These are phyloP conservation scores for Pogonophryne albipinna DNA, from an alignment of 2,797 vertebrate genomes.

Conservation along the genomic window DNA sequence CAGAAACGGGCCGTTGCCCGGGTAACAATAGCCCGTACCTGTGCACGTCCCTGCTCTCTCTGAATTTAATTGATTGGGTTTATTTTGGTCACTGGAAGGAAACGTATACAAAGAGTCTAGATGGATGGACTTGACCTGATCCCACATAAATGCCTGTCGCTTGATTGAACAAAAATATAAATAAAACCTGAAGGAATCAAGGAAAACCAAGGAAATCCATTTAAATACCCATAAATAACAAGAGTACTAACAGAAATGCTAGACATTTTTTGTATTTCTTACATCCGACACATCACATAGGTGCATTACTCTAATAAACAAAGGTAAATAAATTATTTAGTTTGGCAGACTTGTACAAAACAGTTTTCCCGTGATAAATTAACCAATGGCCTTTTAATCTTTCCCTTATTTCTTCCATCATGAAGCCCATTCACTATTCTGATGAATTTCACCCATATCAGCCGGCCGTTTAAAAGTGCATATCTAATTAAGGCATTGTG, in stretches of 20 bases:
- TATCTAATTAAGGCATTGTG: slow-evolving; percentile 68
- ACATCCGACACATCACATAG: background rate
- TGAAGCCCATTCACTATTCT: slow-evolving; percentile 40
- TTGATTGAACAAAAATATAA: slow-evolving; percentile 10
- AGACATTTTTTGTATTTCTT: background rate
- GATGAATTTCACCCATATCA: slow-evolving; percentile 52
- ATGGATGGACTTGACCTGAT: slow-evolving; percentile 8
- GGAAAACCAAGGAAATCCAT: slow-evolving; percentile 19
- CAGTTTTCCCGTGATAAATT: slow-evolving; percentile 11
- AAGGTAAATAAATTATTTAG: background rate
- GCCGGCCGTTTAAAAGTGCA: slow-evolving; percentile 39
- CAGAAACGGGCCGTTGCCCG: no score
- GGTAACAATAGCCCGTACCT: no score
- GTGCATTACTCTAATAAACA: background rate
- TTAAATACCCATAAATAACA: background rate
- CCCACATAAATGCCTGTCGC: slow-evolving; percentile 39
- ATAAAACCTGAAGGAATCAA: slow-evolving; percentile 1
- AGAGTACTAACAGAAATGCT: slow-evolving; percentile 3
- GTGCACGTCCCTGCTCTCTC: background rate
- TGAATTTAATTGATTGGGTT: slow-evolving; percentile 19
- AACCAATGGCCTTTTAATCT: background rate
- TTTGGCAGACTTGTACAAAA: background rate
- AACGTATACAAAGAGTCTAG: slow-evolving; percentile 14
- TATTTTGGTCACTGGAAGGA: slow-evolving; percentile 11
- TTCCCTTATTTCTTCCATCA: slow-evolving; percentile 11